These are phyloP conservation scores for Alouatta palliata DNA, from an alignment of 2,113 vertebrate species.

Conservation along the genomic window DNA sequence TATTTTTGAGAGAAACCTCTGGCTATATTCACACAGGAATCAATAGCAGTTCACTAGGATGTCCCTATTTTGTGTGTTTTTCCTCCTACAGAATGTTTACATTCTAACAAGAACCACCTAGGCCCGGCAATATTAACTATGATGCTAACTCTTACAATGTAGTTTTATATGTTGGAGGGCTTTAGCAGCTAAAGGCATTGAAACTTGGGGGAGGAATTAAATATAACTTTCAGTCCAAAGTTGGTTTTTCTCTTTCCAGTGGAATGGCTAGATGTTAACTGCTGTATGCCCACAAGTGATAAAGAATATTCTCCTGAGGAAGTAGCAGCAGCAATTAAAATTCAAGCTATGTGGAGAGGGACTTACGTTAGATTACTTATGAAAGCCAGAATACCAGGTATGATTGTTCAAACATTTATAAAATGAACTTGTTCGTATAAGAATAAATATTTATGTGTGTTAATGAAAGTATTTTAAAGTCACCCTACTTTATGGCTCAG, in stretches of 20 bases:
- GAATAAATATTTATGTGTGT: background rate
- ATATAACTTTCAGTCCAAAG: background rate
- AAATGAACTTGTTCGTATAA: background rate
- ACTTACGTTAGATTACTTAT: conserved; percentile 58
- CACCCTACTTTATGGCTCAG: background rate
- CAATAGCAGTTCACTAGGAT: background rate
- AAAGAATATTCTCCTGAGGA: conserved; percentile 47
- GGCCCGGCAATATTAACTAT: background rate
- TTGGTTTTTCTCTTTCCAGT: conserved; percentile 26
- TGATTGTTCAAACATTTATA: background rate
- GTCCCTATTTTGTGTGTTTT: background rate
- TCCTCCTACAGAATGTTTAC: background rate
- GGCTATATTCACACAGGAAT: background rate
- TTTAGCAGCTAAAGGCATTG: background rate
- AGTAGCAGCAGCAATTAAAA: conserved; percentile 51
- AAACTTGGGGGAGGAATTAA: background rate
- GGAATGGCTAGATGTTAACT: conserved; percentile 59
- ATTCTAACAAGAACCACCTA: background rate
- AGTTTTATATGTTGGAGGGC: background rate
- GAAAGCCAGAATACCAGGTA: conserved; percentile 71
- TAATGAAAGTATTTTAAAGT: background rate
- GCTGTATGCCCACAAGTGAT: background rate
- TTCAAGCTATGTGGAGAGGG: conserved; percentile 70
- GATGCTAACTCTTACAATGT: background rate
- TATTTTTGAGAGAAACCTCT: background rate